Evolutionary conservation across 2,888 invertebrate species (phyloP).

Genomic region (Parasteatoda lunata): DNA sequence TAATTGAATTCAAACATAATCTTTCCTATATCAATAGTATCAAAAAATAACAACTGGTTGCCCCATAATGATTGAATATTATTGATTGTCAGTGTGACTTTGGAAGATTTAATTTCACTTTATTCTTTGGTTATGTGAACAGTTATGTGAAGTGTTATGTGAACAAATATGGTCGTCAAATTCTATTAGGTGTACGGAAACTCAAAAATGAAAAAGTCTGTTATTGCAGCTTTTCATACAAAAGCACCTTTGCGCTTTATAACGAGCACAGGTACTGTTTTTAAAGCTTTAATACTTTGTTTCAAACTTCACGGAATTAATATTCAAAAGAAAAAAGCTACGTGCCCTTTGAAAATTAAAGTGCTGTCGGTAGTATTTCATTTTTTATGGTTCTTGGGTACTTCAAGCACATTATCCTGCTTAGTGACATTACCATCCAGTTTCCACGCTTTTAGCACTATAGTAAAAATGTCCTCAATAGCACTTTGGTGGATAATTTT

Average conservation of each 20-base stretch:
- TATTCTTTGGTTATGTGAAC: too few species aligned
- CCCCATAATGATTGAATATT: too few species aligned
- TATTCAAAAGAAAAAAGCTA: neutral
- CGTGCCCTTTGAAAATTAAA: neutral
- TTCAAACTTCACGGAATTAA: neutral
- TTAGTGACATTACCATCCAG: constrained; percentile 28
- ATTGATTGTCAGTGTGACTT: too few species aligned
- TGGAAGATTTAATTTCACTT: too few species aligned
- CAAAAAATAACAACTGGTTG: too few species aligned
- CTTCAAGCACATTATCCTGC: constrained; percentile 12
- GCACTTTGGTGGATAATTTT: constrained; percentile 37
- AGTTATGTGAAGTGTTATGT: too few species aligned
- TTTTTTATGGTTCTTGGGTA: constrained; percentile 29
- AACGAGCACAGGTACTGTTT: neutral
- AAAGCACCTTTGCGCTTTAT: neutral
- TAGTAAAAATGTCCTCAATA: constrained; percentile 28
- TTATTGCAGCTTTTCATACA: neutral
- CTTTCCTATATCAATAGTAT: too few species aligned
- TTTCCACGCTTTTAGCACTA: constrained; percentile 38
- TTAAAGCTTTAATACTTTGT: neutral
- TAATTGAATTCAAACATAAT: too few species aligned
- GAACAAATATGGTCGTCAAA: too few species aligned
- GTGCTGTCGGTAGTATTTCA: constrained; percentile 31
- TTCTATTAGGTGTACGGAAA: too few species aligned
- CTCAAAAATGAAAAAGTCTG: too few species aligned